These are phyloP conservation scores for Tragelaphus oryx DNA, from an alignment of 2,797 vertebrate species.

Conservation along the genomic window DNA sequence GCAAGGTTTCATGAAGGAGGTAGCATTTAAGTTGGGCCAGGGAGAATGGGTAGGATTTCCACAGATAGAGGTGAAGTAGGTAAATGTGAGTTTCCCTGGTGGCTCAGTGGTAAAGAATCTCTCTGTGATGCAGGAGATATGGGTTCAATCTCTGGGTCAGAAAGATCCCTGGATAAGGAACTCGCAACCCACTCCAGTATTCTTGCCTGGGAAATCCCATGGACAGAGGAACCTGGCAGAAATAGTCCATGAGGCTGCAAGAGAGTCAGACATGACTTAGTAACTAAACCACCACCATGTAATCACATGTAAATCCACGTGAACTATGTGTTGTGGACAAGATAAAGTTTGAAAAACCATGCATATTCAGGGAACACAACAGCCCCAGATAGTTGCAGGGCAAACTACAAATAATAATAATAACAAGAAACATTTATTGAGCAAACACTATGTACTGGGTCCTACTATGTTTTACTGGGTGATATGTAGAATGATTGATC, in stretches of 20 bases:
- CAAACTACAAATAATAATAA: background rate
- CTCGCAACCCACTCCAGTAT: background rate
- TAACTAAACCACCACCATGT: background rate
- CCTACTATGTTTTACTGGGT: background rate
- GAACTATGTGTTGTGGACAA: background rate
- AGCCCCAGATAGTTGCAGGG: background rate
- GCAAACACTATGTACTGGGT: background rate
- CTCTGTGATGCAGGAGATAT: background rate
- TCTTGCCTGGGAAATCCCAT: background rate
- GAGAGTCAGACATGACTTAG: background rate
- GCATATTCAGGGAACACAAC: background rate
- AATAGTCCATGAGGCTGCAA: background rate
- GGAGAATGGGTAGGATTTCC: background rate
- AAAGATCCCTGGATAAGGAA: background rate
- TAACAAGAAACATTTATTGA: background rate
- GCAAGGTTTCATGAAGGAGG: background rate
- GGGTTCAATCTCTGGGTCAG: background rate
- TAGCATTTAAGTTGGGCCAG: background rate
- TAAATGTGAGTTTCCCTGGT: background rate
- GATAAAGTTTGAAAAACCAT: background rate
- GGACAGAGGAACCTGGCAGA: background rate
- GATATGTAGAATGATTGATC: background rate
- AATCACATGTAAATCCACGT: background rate
- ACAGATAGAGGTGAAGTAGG: background rate
- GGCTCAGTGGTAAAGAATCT: background rate